Base-by-base conservation (phyloP, 2,888 invertebrate genomes). In the Synergus umbraculus region DNA sequence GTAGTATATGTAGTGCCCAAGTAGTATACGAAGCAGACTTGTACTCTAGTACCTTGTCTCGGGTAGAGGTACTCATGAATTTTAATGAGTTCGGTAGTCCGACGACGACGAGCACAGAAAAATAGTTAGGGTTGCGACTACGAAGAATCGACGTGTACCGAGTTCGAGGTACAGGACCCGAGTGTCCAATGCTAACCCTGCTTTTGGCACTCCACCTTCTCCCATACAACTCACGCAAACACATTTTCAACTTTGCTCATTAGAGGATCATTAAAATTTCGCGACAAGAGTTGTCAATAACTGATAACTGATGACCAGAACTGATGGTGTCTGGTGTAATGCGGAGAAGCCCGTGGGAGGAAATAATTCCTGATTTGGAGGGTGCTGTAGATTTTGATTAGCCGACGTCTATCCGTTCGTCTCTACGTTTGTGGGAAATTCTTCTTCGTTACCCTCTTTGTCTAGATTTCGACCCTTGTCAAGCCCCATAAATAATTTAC, bases 331-430 rank as follows among this genome's bases (percentile, higher is more conserved):
- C 87, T 83, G 86, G 84, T 85, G 84, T 86, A 88, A 88, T 85
- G 85, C 85, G 85, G 86, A 76, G 81, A 82, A 82, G 82, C 54
- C 66, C 81, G 81, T 82, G 83, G 83, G 84, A 83, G 82, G 79
- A 81, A 79, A 87, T 88, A 88, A 87, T 85, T 89, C 85, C 84
- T 87, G 85, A 87, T 89, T 88, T 87, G 83, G 81, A 41, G 87
- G 83, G 83, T 73, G 81, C 86, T 79, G 86, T 89, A 89, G 84
- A 87, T 89, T 84, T 83, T 87, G 86, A 89, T 89, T 88, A 88
- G 85, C 85, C 84, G 65, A 64, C 79, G 80, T 83, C 78, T 79
- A 80, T 83, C 78, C 79, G 83, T 81, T 81, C 76, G 63, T 84
- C 82, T 80, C 79, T 77, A 81, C 66, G 79, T 82, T 63, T 84